Evolutionary conservation across 2,797 vertebrate genomes (phyloP).

Genomic region (Notolepis coatsorum): DNA sequence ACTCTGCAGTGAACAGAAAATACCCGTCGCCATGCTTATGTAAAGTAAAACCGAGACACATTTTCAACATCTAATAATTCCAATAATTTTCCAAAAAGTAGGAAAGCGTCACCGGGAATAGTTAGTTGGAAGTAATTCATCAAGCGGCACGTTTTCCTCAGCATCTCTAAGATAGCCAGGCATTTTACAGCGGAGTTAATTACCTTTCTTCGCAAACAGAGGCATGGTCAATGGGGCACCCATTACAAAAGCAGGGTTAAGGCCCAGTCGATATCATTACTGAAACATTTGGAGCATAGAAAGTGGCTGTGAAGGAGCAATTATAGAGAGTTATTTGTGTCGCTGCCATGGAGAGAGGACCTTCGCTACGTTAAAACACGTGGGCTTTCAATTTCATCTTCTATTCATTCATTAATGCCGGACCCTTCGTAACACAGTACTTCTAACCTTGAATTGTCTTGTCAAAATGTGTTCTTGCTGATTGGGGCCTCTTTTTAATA

Average conservation of each 20-base stretch:
- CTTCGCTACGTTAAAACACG: background rate
- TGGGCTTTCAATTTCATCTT: background rate
- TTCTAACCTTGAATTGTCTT: background rate
- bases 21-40: too few species aligned
- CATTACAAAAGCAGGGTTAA: slow-evolving; percentile 12
- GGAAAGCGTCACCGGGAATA: slow-evolving; percentile 11
- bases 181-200: slow-evolving; percentile 51
- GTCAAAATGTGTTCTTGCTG: background rate
- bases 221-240: slow-evolving; percentile 12
- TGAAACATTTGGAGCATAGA: background rate
- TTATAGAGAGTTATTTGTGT: slow-evolving; percentile 2
- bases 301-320: background rate
- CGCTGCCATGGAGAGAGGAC: background rate
- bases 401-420: background rate
- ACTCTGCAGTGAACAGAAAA: too few species aligned
- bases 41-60: too few species aligned
- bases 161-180: slow-evolving; percentile 15
- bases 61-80: too few species aligned
- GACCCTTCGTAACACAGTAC: background rate
- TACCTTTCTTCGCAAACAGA: slow-evolving; percentile 40
- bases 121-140: slow-evolving; percentile 35
- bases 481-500: too few species aligned
- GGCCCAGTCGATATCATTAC: slow-evolving; percentile 29
- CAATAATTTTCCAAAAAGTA: too few species aligned
- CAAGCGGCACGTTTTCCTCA: slow-evolving; percentile 15